Evolutionary conservation across 2,113 vertebrate genomes (phyloP), one percentile per base, ranked within the genome.

Genomic region (Agelaius phoeniceus): DNA sequence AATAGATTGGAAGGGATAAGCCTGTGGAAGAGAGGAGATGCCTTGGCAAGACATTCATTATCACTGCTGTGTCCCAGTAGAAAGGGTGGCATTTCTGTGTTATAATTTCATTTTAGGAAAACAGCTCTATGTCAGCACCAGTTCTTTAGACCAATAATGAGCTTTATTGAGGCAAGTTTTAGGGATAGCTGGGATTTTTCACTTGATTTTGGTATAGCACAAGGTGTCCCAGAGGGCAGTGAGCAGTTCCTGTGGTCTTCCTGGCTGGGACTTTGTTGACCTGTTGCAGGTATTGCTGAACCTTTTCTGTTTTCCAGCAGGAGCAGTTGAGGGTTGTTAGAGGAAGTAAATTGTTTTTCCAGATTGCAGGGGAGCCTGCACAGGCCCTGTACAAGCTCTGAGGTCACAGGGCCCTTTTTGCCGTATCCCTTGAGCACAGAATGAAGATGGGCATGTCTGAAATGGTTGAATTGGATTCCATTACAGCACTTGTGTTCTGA

Each of bases 201-300:
- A 6, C 17, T 27, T 51, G 17, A 5, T 67, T 90, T 22, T 88
- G 23, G 4, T 39, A 0, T 15, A 35, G 63, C 4, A 1, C 17
- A 35, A 37, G 9, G 10, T 74, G 43, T 74, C 33, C 22, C 55
- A 49, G 43, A 62, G 79, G 43, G 13, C 52, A 43, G 8, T 0
- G n/a, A 84, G 54, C 23, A 10, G 8, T 79, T 74, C 35, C 44
- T 20, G 10, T 61, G 17, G 4, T 24, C 18, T 88, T 65, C 22
- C 57, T 76, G 43, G 3, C 20, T 57, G 55, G 21, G 62, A 16
- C 27, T 74, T 55, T 11, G 35, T 20, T 93, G 35, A 52, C 76
- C 35, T 89, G 43, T 57, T 95, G 76, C 62, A 72, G 68, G 21
- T 80, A 39, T n/a, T 90, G 80, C 79, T 72, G 43, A 17, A 71